Evolutionary conservation across 2,888 invertebrate species (phyloP).

Genomic region (Automeris io): DNA sequence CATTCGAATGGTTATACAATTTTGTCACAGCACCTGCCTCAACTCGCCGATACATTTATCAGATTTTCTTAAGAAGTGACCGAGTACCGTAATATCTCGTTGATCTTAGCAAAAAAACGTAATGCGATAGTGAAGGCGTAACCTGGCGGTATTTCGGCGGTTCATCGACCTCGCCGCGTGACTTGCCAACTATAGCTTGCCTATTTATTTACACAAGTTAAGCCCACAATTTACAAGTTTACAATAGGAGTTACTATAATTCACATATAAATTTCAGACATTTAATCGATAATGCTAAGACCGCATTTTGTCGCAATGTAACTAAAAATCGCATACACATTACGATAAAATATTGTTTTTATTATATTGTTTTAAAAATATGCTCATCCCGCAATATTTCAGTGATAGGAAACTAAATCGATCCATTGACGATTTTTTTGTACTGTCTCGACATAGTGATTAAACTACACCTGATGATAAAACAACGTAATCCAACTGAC

Average conservation of each 20-base stretch:
- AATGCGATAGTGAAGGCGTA: constrained; percentile 10
- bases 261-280: neutral
- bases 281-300: neutral
- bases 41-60: neutral
- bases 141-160: constrained; percentile 17
- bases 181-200: constrained; percentile 16
- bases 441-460: no score
- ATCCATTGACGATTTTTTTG: no score
- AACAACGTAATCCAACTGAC: no score
- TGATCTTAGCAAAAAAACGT: constrained; percentile 6
- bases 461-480: no score
- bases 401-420: no score
- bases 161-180: constrained; percentile 21
- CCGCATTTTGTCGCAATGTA: no score
- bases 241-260: neutral
- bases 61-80: constrained; percentile 7
- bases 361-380: no score
- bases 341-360: no score
- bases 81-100: constrained; percentile 9
- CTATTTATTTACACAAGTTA: constrained; percentile 10
- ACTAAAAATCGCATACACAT: no score
- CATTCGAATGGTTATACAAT: neutral
- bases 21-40: neutral
- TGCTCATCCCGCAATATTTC: no score
- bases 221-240: constrained; percentile 1